phyloP scores from a whole-genome alignment of 2,888 invertebrate genomes.

The Herminia tarsipennalis region DNA sequence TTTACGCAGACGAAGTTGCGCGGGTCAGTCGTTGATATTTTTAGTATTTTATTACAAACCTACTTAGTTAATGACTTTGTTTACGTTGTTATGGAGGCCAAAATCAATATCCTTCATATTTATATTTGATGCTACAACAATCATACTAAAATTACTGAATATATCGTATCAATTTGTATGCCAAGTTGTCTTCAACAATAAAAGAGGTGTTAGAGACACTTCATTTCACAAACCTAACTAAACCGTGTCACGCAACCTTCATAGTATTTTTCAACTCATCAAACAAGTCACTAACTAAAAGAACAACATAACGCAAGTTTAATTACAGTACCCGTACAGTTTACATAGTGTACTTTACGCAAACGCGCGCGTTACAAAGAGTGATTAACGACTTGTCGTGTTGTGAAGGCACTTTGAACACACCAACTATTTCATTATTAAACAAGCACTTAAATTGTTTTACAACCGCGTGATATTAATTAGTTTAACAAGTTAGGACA shows the following conservation, averaged over 20 bases:
- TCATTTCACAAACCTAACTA: background rate
- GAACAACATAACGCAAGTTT: conserved; percentile 29
- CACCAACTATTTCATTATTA: conserved; percentile 31
- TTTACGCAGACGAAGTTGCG: too few species aligned
- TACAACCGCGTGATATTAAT: conserved; percentile 3
- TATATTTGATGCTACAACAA: too few species aligned
- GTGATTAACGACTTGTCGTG: conserved; percentile 33
- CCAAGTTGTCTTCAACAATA: too few species aligned
- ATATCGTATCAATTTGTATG: too few species aligned
- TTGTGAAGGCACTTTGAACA: conserved; percentile 18
- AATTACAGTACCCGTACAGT: conserved; percentile 25
- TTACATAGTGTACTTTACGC: conserved; percentile 27
- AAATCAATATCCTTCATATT: too few species aligned
- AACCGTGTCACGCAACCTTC: background rate
- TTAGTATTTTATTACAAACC: too few species aligned
- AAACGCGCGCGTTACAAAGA: conserved; percentile 26
- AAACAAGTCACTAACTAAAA: conserved; percentile 10
- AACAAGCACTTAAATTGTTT: conserved; percentile 21
- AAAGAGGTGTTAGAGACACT: too few species aligned
- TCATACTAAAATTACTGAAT: too few species aligned
- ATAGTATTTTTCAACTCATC: background rate
- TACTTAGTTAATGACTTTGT: too few species aligned
- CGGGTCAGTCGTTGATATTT: too few species aligned
- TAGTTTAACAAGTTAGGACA: conserved; percentile 5
- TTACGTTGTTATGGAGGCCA: too few species aligned